Evolutionary conservation across 2,797 vertebrate species (phyloP), one percentile per base, ranked within the genome.

Genomic region (Cyclura pinguis): DNA sequence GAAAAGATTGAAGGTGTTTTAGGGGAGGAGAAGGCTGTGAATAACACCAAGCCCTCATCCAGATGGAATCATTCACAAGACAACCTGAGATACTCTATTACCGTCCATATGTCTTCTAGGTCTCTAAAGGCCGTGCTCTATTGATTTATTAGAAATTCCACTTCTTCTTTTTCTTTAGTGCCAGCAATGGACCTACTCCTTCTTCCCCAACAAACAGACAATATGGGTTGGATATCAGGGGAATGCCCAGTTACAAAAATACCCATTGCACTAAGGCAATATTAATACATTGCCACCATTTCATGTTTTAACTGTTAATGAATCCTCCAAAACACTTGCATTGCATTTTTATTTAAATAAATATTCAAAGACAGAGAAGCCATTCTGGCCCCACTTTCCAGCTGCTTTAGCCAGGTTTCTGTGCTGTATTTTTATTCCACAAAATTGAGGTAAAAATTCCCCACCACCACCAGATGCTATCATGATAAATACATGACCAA

Each of bases 1-100:
- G 98, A 98, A 97, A 97, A 98, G 98, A 98, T 94, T 94, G 98
- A 98, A 98, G 98, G 98, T 99, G 98, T 98, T 98, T 96, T 93
- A 96, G 95, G 95, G 96, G 95, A 97, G 96, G 97, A 97, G 96
- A 95, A 97, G 97, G 96, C 97, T 97, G 98, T 85, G 96, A 97
- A 98, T 97, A 98, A 97, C 98, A 97, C 96, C 93, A 97, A 98
- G 98, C 96, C 98, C 97, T 97, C 94, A 91, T 97, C 97, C 97
- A 97, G 97, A 98, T 97, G 98, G 97, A 97, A 97, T 96, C 95
- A 69, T 98, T 98, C 98, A 97, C 38, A 92, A 97, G 97, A 98
- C 98, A 98, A 98, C 98, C 98, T 98, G 98, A 98, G 98, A 97
- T 96, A 91, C 96, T 97, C 97, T 94, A 95, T 97, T 97, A 97